Evolutionary conservation across 2,797 vertebrate species (phyloP).

Genomic region (Crax fasciolata): DNA sequence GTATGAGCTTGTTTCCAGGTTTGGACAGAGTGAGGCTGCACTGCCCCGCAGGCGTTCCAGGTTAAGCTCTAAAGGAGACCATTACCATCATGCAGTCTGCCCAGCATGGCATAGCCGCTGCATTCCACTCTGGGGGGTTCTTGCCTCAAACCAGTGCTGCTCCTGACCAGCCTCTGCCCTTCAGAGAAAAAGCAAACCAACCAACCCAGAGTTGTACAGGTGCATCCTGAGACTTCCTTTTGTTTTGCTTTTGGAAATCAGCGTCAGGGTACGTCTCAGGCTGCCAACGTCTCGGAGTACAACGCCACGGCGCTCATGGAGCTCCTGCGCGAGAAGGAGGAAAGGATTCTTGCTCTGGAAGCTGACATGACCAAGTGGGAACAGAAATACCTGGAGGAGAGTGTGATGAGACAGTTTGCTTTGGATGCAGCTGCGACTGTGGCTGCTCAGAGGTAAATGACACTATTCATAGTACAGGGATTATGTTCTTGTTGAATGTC

Average conservation of each 20-base stretch:
- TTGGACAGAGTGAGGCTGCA: background rate
- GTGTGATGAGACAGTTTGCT: slow-evolving; percentile 98
- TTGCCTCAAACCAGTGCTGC: background rate
- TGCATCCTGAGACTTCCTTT: background rate
- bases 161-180: background rate
- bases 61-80: background rate
- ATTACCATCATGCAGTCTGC: background rate
- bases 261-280: slow-evolving; percentile 92
- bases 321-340: slow-evolving; percentile 95
- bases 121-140: background rate
- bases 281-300: slow-evolving; percentile 86
- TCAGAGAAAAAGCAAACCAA: background rate
- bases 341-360: slow-evolving; percentile 95
- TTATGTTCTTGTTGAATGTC: slow-evolving; percentile 40
- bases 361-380: slow-evolving; percentile 99
- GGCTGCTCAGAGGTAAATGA: slow-evolving; percentile 92
- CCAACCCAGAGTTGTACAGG: background rate
- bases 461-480: slow-evolving; percentile 2
- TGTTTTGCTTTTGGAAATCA: slow-evolving; percentile 56
- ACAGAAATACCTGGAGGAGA: slow-evolving; percentile 98
- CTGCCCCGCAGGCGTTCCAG: background rate
- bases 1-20: background rate
- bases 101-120: background rate
- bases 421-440: slow-evolving; percentile 95
- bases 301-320: slow-evolving; percentile 93